Evolutionary conservation across 2,113 vertebrate species (phyloP).

Genomic region (Erythrocercus mccallii): DNA sequence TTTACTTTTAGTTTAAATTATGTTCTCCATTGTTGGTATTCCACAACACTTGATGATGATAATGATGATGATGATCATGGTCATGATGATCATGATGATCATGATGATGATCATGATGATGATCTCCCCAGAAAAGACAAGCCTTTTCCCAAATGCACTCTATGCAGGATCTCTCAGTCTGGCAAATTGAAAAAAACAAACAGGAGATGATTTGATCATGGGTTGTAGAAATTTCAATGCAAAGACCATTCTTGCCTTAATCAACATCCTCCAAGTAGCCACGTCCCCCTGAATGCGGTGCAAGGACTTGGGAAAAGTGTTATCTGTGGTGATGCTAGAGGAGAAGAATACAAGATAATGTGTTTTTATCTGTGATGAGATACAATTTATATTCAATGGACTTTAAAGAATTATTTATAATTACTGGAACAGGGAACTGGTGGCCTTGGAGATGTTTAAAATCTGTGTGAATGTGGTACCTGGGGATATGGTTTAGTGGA

Average conservation of each 20-base stretch:
- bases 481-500: not conserved
- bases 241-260: not conserved
- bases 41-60: rapidly evolving
- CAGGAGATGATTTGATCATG: not conserved
- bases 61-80: rapidly evolving
- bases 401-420: not conserved
- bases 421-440: not conserved
- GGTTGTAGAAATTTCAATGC: not conserved
- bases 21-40: no score
- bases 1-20: not conserved
- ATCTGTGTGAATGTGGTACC: not conserved
- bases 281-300: not conserved
- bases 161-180: no score
- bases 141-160: not conserved
- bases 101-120: rapidly evolving
- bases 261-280: not conserved
- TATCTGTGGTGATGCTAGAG: not conserved
- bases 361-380: not conserved
- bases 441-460: rapidly evolving
- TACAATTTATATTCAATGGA: not conserved
- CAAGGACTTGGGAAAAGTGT: not conserved
- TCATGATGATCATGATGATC: rapidly evolving
- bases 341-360: not conserved
- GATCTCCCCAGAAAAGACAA: not conserved
- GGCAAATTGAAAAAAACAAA: not conserved